Evolutionary conservation across 2,888 invertebrate species (phyloP), one percentile per base, ranked within the genome.

Genomic region (Chalcosyrphus nemorum): DNA sequence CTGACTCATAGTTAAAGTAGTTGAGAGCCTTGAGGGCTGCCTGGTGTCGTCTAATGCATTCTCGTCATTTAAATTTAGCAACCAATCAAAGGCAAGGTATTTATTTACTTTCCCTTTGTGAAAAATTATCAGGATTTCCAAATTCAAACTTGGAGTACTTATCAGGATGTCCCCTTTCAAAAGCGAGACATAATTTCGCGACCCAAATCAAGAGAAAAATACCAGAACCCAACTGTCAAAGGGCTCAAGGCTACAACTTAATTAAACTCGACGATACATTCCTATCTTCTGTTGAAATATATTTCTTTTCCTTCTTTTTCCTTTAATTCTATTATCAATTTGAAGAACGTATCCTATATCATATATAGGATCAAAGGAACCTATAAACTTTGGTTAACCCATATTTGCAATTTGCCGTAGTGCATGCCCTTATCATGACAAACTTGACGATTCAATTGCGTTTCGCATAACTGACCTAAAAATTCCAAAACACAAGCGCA

Each of bases 401-500:
- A 71, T 47, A 21, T 70, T 32, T 61, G 35, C 29, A 27, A 38
- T 27, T 41, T 21, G 2, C 24, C 24, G 24, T n/a, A 43, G 29
- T 43, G 19, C 27, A 41, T 52, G n/a, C 21, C 50, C 35, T 32
- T 52, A 32, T 41, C 52, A 41, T 59, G 59, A 59, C 50, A 59
- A 52, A 54, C 57, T 57, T 41, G 32, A 13, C 15, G 65, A 3
- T 19, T 47, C 17, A 59, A 66, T 61, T 45, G 71, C 29, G 63
- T 68, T 54, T 24, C 47, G 65, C 45, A 54, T 72, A 61, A 72
- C 59, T 82, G 82, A 82, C 82, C 82, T 82, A 82, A 82, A 72
- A 72, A 66, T 50, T 32, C 54, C 66, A 66, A 66, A 54, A 61
- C 54, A 61, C 17, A 72, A 19, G 59, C 54, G 45, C 21, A 76